Evolutionary conservation across 2,113 vertebrate genomes (phyloP).

Genomic region (Pitta sordida): DNA sequence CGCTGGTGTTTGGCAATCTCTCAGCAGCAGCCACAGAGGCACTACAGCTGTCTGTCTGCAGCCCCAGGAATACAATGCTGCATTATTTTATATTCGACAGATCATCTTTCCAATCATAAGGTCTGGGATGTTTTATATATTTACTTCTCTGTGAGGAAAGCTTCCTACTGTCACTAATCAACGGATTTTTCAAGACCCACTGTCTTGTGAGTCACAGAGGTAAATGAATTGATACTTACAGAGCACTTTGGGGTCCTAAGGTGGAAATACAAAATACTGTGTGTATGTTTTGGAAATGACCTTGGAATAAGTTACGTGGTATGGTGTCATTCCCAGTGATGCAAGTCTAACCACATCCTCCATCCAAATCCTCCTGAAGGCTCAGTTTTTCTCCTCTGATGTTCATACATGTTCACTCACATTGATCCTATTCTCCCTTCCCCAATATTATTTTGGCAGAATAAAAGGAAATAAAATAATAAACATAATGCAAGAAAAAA

Average conservation of each 20-base stretch:
- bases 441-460: background rate
- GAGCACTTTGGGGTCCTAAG: background rate
- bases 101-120: constrained; percentile 67
- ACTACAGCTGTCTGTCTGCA: constrained; percentile 67
- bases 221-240: background rate
- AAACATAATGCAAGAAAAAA: background rate
- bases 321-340: background rate
- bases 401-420: background rate
- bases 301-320: background rate
- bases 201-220: background rate
- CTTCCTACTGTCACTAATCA: constrained; percentile 47
- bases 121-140: constrained; percentile 56
- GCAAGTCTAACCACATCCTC: constrained; percentile 16
- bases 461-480: background rate
- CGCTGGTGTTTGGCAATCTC: constrained; percentile 55
- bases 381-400: background rate
- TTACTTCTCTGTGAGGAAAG: constrained; percentile 36
- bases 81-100: constrained; percentile 52
- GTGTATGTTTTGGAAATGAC: constrained; percentile 1
- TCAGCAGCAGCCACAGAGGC: constrained; percentile 59
- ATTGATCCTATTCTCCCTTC: background rate
- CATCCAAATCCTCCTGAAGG: background rate
- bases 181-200: constrained; percentile 6
- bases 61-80: constrained; percentile 51
- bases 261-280: background rate